phyloP scores from a whole-genome alignment of 1,140 invertebrate genomes.

The Papilio aristodemus region DNA sequence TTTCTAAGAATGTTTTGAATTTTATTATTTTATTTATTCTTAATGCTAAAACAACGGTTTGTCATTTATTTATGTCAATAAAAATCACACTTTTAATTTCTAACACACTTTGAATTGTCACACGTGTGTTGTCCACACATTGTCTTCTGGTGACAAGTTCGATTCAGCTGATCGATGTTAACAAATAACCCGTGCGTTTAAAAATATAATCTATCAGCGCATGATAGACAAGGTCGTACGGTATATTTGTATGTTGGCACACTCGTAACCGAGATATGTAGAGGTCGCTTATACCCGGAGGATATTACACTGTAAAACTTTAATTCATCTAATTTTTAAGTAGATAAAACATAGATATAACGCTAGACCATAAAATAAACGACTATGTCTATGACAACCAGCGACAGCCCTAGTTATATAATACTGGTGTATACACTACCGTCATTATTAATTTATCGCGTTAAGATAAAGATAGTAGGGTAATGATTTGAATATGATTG shows the following conservation, averaged over 20 bases:
- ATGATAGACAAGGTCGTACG: conserved; percentile 8
- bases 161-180: conserved; percentile 17
- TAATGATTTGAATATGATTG: neutral
- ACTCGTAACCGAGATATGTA: neutral
- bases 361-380: no score
- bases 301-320: neutral
- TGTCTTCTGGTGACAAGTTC: neutral
- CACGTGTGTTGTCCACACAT: neutral
- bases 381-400: no score
- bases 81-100: neutral
- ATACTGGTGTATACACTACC: no score
- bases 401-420: no score
- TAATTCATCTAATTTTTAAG: neutral
- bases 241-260: conserved; percentile 12
- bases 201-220: conserved; percentile 29
- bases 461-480: no score
- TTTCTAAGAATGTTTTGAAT: no score
- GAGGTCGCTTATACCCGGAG: conserved; percentile 12
- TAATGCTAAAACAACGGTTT: no score
- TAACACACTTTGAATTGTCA: neutral
- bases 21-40: no score
- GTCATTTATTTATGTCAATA: no score
- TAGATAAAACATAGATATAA: no score
- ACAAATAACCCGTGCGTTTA: conserved; percentile 21
- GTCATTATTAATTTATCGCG: no score